Evolutionary conservation across 2,888 invertebrate species (phyloP).

Genomic region (Nomada flava): DNA sequence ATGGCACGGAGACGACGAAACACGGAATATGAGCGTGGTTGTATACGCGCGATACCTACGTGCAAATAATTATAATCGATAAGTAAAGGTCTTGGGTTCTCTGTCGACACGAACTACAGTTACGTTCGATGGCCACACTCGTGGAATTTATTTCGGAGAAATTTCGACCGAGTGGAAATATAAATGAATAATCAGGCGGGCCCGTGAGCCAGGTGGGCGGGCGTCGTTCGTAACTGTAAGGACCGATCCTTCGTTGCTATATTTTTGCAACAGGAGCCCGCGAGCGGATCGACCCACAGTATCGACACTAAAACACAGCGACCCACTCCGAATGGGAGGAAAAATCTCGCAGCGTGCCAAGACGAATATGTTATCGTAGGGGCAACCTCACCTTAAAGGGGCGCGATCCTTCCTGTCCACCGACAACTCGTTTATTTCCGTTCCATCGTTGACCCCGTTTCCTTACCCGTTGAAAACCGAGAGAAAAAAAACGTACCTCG

Average conservation of each 20-base stretch:
- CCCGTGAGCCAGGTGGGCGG: not conserved
- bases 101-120: conserved; percentile 1
- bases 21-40: conserved; percentile 30
- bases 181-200: not conserved
- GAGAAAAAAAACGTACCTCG: not conserved
- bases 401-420: conserved; percentile 21
- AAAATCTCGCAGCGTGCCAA: conserved; percentile 14
- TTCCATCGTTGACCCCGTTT: not conserved
- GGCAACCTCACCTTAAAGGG: conserved; percentile 54
- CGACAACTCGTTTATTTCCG: conserved; percentile 6
- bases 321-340: conserved; percentile 10
- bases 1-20: conserved; percentile 55
- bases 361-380: conserved; percentile 32
- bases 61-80: conserved; percentile 36
- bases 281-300: conserved; percentile 16
- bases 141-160: not conserved
- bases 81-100: conserved; percentile 12
- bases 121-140: not conserved
- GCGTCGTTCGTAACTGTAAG: not conserved
- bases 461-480: too few relatives aligned
- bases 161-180: not conserved
- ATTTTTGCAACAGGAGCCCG: not conserved
- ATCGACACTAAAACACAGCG: conserved; percentile 18
- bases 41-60: conserved; percentile 22
- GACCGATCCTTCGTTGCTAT: too few relatives aligned